phyloP scores from a whole-genome alignment of 2,113 vertebrate genomes.

The Harpagus bidentatus region DNA sequence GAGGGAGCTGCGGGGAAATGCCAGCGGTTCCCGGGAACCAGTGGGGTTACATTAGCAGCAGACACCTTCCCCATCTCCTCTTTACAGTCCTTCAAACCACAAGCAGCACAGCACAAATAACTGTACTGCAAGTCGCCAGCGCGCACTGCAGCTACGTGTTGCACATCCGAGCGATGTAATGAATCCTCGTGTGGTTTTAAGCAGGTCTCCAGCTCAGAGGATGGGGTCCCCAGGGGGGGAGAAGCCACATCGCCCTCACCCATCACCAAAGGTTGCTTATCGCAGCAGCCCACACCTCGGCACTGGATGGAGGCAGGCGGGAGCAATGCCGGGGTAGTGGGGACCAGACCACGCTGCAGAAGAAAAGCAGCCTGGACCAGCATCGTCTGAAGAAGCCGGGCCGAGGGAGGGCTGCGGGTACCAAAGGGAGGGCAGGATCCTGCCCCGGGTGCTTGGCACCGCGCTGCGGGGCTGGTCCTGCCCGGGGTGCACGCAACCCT shows the following conservation, averaged over 20 bases:
- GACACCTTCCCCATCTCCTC: neutral
- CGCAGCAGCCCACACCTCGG: neutral
- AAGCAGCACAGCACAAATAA: neutral
- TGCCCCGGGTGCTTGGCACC: rapidly evolving
- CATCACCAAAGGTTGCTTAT: neutral
- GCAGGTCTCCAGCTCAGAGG: neutral
- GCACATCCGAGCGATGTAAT: rapidly evolving
- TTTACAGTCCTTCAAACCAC: neutral
- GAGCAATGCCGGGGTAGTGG: rapidly evolving
- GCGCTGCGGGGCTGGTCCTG: neutral
- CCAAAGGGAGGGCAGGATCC: neutral
- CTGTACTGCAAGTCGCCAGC: neutral
- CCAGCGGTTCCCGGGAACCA: neutral
- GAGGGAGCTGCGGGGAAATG: neutral
- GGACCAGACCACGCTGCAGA: neutral
- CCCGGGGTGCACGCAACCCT: rapidly evolving
- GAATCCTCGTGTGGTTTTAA: rapidly evolving
- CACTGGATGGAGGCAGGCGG: neutral
- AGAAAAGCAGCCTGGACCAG: neutral
- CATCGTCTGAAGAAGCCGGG: neutral
- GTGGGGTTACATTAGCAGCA: neutral
- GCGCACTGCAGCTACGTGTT: rapidly evolving
- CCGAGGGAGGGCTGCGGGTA: neutral
- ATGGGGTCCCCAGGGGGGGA: neutral
- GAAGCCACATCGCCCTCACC: rapidly evolving